Percentiles rank a stretch among this genome's conserved stretches.
phyloP scores from a whole-genome alignment of 2,888 invertebrate species.

The Drosophila formosana region DNA sequence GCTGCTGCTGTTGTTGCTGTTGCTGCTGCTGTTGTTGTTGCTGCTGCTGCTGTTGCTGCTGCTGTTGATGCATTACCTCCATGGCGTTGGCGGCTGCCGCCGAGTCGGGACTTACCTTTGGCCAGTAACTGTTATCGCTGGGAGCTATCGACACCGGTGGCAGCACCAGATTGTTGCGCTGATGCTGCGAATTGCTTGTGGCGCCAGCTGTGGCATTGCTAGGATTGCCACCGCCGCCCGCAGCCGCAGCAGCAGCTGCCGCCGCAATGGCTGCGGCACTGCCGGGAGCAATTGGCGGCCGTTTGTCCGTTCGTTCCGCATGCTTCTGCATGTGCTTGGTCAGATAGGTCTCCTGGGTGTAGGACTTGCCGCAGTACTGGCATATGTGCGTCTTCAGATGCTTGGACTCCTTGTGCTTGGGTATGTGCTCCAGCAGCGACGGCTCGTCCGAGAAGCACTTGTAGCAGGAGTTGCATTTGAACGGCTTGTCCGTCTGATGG shows the following conservation, averaged over 20 bases:
- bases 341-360: slow-evolving; percentile 99
- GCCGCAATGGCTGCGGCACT: slow-evolving; percentile 83
- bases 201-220: slow-evolving; percentile 32
- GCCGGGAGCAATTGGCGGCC: slow-evolving; percentile 91
- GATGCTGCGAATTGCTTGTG: slow-evolving; percentile 66
- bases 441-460: slow-evolving; percentile 99
- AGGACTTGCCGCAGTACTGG: slow-evolving; percentile 99
- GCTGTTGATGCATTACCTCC: slow-evolving; percentile 88
- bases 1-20: slow-evolving; percentile 87
- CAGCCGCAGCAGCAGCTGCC: slow-evolving; percentile 57
- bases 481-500: slow-evolving; percentile 99
- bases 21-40: slow-evolving; percentile 87
- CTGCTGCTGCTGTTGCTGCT: slow-evolving; percentile 87
- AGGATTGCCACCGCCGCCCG: slow-evolving; percentile 28
- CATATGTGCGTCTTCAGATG: slow-evolving; percentile 99
- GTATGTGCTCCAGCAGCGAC: slow-evolving; percentile 98
- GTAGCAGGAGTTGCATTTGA: slow-evolving; percentile 99
- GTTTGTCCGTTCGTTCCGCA: slow-evolving; percentile 95
- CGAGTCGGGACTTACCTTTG: slow-evolving; percentile 93
- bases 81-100: slow-evolving; percentile 87
- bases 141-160: slow-evolving; percentile 83
- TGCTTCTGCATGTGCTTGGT: slow-evolving; percentile 99
- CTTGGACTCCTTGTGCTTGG: slow-evolving; percentile 99
- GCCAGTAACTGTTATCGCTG: slow-evolving; percentile 90
- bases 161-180: slow-evolving; percentile 76